Conservation (phyloP, 2,888 invertebrate species). For the Cantharis rufa region DNA sequence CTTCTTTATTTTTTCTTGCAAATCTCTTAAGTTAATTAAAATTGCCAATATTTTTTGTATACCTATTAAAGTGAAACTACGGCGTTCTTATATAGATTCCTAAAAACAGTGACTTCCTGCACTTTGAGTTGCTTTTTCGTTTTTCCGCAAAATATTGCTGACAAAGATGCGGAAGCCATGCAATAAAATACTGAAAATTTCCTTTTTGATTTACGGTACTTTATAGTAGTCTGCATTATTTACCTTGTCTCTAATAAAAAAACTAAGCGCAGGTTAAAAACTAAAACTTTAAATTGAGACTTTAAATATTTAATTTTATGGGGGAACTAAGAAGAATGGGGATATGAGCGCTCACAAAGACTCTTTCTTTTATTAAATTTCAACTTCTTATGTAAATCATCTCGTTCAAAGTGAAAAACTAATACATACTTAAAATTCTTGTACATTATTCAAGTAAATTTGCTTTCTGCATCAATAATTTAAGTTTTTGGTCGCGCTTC, state of each 20-base stretch:
- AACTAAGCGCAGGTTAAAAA: neutral
- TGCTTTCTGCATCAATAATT: conserved; percentile 15
- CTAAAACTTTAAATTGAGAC: neutral
- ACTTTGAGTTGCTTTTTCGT: neutral
- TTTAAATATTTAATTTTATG: neutral
- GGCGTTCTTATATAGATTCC: neutral
- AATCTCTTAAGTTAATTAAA: neutral
- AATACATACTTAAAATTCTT: neutral
- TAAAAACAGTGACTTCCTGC: neutral
- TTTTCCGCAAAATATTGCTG: neutral
- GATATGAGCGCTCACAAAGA: neutral
- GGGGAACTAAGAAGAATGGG: neutral
- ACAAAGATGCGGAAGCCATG: neutral
- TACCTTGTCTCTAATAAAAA: neutral
- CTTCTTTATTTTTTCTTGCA: neutral
- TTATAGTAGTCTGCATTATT: neutral
- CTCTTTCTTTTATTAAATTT: neutral
- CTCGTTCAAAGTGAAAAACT: neutral
- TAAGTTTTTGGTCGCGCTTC: conserved; percentile 14
- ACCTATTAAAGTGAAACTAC: neutral
- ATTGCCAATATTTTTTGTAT: no score
- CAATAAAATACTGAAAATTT: neutral
- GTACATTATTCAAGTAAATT: neutral
- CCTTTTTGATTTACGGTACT: neutral
- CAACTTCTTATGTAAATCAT: neutral